Evolutionary conservation across 2,888 invertebrate genomes (phyloP).

Genomic region (Drosophila gaucha): DNA sequence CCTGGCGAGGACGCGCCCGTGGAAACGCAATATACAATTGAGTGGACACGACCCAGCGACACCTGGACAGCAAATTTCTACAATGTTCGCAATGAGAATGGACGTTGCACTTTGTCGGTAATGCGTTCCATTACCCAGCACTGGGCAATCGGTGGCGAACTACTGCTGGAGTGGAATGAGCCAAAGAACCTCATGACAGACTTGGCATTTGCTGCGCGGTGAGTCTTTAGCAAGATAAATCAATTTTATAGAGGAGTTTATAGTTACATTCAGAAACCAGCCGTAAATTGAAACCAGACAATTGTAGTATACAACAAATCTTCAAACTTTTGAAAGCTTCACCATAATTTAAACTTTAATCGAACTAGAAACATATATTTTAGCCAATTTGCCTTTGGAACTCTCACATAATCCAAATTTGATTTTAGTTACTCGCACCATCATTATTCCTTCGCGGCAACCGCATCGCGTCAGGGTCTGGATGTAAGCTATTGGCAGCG

Average conservation of each 20-base stretch:
- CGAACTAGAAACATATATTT: too few relatives aligned
- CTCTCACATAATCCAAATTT: background rate
- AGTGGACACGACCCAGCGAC: slow-evolving; percentile 70
- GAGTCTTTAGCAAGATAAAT: background rate
- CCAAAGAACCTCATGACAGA: slow-evolving; percentile 64
- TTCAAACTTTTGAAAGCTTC: too few relatives aligned
- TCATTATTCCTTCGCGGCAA: slow-evolving; percentile 78
- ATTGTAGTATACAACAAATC: too few relatives aligned
- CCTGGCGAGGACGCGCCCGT: slow-evolving; percentile 57
- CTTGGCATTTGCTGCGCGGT: slow-evolving; percentile 81
- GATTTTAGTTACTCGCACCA: slow-evolving; percentile 74
- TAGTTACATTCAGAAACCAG: too few relatives aligned
- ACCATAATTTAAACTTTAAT: too few relatives aligned
- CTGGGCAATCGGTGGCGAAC: slow-evolving; percentile 81
- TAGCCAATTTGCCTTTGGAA: too few relatives aligned
- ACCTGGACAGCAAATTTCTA: slow-evolving; percentile 81
- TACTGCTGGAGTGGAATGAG: slow-evolving; percentile 82
- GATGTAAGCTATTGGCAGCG: slow-evolving; percentile 84
- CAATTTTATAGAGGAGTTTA: too few relatives aligned
- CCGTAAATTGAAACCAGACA: too few relatives aligned
- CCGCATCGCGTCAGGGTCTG: slow-evolving; percentile 80
- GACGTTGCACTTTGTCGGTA: slow-evolving; percentile 81
- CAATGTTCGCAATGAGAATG: slow-evolving; percentile 74
- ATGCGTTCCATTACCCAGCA: slow-evolving; percentile 81
- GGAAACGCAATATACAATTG: slow-evolving; percentile 76